phyloP scores from a whole-genome alignment of 2,797 vertebrate genomes.

The Sebastes matsubarae region DNA sequence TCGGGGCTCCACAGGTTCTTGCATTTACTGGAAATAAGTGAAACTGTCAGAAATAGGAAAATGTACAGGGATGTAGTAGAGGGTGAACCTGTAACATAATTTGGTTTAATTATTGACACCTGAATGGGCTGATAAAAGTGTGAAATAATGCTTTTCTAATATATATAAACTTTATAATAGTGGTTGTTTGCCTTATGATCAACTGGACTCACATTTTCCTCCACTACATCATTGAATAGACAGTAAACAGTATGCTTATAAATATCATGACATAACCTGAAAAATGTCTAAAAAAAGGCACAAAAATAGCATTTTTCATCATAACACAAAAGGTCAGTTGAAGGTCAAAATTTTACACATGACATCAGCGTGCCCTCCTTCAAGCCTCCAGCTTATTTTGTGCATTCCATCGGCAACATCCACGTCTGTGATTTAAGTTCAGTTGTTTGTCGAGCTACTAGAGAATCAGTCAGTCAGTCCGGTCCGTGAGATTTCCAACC shows the following conservation, averaged over 20 bases:
- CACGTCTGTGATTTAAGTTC: not conserved
- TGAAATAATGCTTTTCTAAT: constrained; percentile 7
- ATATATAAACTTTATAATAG: not conserved
- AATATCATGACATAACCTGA: not conserved
- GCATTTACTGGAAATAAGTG: not conserved
- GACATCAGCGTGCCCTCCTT: not conserved
- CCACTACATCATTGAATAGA: not conserved
- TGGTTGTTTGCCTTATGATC: constrained; percentile 37
- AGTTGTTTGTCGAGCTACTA: not conserved
- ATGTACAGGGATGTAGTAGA: not conserved
- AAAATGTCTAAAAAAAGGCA: not conserved
- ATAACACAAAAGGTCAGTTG: not conserved
- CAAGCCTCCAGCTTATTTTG: not conserved
- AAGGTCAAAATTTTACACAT: constrained; percentile 1
- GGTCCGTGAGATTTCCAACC: not conserved
- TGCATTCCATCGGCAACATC: constrained; percentile 5
- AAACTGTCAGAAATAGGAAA: not conserved
- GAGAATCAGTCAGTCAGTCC: constrained; percentile 1
- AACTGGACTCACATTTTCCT: constrained; percentile 13
- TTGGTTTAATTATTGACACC: not conserved
- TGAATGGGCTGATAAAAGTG: not conserved
- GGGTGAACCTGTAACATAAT: not conserved
- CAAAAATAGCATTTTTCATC: not conserved
- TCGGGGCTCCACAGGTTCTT: not conserved
- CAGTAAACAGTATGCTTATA: not conserved